A percentile compares a stretch with the other conserved stretches of the same genome.
Evolutionary conservation across 2,888 invertebrate species (phyloP).

Genomic region (Calameuta pallipes): DNA sequence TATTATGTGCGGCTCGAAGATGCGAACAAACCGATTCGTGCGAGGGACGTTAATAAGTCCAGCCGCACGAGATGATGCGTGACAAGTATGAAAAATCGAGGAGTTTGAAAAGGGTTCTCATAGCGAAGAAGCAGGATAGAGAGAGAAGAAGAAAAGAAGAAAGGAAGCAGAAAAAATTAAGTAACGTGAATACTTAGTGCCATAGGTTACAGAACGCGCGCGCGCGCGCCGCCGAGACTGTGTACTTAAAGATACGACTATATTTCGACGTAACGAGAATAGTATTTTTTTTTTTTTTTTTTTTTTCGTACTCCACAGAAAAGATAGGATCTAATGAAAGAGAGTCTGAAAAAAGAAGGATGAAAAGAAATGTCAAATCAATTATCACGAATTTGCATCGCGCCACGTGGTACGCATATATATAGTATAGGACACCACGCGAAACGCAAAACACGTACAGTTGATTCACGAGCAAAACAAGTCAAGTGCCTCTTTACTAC

Average conservation of each 20-base stretch:
- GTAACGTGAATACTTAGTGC: conserved; percentile 65
- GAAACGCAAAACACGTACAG: too few species aligned
- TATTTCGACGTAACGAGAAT: neutral
- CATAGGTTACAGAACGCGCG: conserved; percentile 58
- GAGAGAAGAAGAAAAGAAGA: conserved; percentile 22
- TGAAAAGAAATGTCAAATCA: neutral
- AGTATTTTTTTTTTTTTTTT: conserved; percentile 7
- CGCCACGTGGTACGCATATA: neutral
- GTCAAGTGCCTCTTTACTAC: too few species aligned
- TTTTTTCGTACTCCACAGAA: neutral
- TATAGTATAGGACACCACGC: neutral
- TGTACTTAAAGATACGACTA: conserved; percentile 54
- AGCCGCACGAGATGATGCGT: conserved; percentile 17
- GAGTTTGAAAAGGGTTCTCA: neutral
- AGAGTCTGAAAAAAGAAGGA: neutral
- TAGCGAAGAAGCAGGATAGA: conserved; percentile 1
- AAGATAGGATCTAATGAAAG: neutral
- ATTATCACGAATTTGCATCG: neutral
- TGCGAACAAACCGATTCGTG: neutral
- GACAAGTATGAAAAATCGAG: conserved; percentile 1
- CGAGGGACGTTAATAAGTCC: neutral
- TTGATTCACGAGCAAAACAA: too few species aligned
- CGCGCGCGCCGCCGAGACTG: conserved; percentile 53
- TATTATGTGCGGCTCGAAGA: too few species aligned
- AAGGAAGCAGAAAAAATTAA: conserved; percentile 28